Percentiles rank a stretch among this genome's conserved stretches.
phyloP scores from a whole-genome alignment of 2,113 vertebrate genomes.

The Protobothrops mucrosquamatus region DNA sequence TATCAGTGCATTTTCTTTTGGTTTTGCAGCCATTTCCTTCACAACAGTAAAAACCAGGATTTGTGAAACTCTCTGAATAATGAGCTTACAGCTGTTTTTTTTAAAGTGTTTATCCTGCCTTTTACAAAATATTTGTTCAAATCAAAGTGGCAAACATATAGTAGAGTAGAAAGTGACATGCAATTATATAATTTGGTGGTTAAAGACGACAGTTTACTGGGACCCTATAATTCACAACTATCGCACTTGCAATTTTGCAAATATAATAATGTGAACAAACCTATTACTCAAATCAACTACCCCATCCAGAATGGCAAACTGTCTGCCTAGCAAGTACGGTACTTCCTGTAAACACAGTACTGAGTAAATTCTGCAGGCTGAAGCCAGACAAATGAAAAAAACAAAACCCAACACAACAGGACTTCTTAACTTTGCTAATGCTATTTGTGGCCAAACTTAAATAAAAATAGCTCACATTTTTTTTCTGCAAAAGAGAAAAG shows the following conservation, averaged over 20 bases:
- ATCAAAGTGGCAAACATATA: neutral
- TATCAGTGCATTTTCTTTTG: neutral
- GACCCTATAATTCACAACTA: conserved; percentile 39
- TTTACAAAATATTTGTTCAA: neutral
- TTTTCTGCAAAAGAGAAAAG: neutral
- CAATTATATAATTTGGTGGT: conserved; percentile 26
- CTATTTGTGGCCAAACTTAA: conserved; percentile 42
- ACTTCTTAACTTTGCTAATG: conserved; percentile 53
- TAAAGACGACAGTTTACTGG: conserved; percentile 42
- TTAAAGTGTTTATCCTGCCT: neutral
- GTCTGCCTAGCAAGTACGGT: conserved; percentile 52
- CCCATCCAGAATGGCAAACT: conserved; percentile 31
- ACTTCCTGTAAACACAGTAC: conserved; percentile 62
- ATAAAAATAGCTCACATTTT: neutral
- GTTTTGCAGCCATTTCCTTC: neutral
- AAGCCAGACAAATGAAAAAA: conserved; percentile 20
- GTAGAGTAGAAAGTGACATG: conserved; percentile 26
- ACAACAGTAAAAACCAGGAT: neutral
- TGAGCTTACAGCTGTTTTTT: neutral
- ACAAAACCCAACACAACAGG: conserved; percentile 13
- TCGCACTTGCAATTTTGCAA: conserved; percentile 34
- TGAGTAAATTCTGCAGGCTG: neutral
- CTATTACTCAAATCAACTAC: conserved; percentile 35
- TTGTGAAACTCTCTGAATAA: neutral
- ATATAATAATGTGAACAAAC: conserved; percentile 45